phyloP scores from a whole-genome alignment of 2,888 invertebrate genomes.

The Orthonychiurus folsomi region DNA sequence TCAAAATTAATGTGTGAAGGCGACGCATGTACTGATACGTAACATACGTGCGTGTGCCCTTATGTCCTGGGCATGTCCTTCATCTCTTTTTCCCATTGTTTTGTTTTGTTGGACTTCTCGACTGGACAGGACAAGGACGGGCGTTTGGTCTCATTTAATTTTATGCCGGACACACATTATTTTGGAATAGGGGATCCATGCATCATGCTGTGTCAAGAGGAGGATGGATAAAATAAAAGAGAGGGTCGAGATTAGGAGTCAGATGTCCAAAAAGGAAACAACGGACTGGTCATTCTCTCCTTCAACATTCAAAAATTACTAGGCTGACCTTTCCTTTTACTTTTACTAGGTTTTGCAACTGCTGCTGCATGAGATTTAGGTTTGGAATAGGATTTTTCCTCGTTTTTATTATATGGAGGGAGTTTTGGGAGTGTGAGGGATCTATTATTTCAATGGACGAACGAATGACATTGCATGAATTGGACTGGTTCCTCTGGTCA shows the following conservation, averaged over 20 bases:
- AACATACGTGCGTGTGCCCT: neutral
- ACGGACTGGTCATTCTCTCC: neutral
- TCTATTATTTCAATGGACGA: no score
- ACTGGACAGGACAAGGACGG: neutral
- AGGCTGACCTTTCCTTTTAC: neutral
- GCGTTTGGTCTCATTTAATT: neutral
- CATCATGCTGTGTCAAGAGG: neutral
- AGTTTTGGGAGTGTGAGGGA: neutral
- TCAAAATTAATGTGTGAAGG: no score
- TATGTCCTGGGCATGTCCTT: neutral
- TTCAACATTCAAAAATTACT: neutral
- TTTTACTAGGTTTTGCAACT: neutral
- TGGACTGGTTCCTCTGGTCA: neutral
- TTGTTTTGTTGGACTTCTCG: neutral
- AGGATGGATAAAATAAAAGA: neutral
- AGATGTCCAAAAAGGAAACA: neutral
- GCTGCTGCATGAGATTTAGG: neutral
- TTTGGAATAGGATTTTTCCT: neutral
- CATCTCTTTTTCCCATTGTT: neutral
- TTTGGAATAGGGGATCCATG: no score
- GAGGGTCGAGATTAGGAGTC: neutral
- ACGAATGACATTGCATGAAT: neutral
- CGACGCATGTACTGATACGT: no score
- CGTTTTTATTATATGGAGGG: neutral
- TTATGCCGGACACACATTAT: neutral